Base-by-base conservation (phyloP, 2,888 invertebrate genomes). In the Pelosia muscerda region DNA sequence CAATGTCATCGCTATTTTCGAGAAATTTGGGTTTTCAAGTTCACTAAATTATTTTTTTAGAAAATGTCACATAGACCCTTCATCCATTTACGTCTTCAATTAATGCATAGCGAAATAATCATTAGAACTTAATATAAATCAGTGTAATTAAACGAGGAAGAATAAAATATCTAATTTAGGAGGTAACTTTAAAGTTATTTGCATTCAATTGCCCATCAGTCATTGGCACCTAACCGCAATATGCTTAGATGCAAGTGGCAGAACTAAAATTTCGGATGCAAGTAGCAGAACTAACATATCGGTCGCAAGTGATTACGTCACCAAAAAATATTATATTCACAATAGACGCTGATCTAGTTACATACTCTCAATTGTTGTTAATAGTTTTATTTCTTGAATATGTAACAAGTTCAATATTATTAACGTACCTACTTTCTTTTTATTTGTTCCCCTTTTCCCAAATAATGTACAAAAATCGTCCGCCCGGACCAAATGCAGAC, bases 131-230 rank as follows among this genome's bases (percentile, higher is more conserved):
- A 15, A 13, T 28, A 57, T n/a, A 28, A 55, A 49, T 49, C n/a
- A 49, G n/a, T n/a, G 9, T 55, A 13, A 25, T 23, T n/a, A n/a
- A n/a, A 25, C 54, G 54, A 25, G 54, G 13, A 55, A 23, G 25
- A 55, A 49, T 49, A 25, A 55, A 55, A 55, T 55, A 55, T 13
- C 54, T 49, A n/a, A 49, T 49, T 49, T 9, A n/a, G 34, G 49
- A 49, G 42, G 42, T 42, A 42, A 42, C 42, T 42, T 42, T 42
- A 42, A 42, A 19, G n/a, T 49, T 9, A 49, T 49, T 49, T 49
- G n/a, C 49, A 19, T n/a, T n/a, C n/a, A n/a, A n/a, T n/a, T n/a
- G 9, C 9, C 49, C 49, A 49, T 9, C n/a, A 49, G 42, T 1
- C 19, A 42, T 42, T 19, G n/a, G n/a, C 9, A 1, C 49, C n/a